Base-by-base conservation (phyloP, 2,113 vertebrate species). In the Dryoscopus gambensis region DNA sequence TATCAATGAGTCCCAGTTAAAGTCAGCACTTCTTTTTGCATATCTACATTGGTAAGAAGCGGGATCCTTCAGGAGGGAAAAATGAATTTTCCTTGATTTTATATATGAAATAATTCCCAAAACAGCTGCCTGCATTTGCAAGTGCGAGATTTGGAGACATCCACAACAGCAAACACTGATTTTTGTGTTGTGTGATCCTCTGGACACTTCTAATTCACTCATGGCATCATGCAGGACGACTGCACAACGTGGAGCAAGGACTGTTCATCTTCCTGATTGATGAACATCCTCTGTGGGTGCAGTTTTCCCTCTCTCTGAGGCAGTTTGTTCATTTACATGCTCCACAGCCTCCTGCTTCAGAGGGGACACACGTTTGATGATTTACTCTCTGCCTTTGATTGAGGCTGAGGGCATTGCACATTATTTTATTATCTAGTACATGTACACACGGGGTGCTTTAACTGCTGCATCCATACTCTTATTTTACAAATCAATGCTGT, bases 381-480 rank as follows among this genome's bases (percentile, higher is more conserved):
- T 93, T 94, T 93, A 89, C 76, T 44, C 15, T 24, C 89, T 92
- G 88, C 73, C 93, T 96, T 74, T 95, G 91, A 90, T 75, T 69
- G 88, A 90, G 78, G 59, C 76, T 49, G 70, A 96, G 71, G 83
- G 81, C 89, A 71, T 22, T 90, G 46, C 78, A 60, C 57, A 23
- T 93, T 76, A 94, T 91, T 95, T 94, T 93, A 90, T 96, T 94
- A 94, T 33, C 90, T 70, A n/a, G 75, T 18, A 16, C 27, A 11
- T 73, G 30, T 67, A 82, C 65, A 93, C 70, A 93, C 62, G 56
- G 57, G 8, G 9, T 46, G n/a, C 89, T 95, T 95, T 89, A 69
- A 84, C 69, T 82, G 81, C 84, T 80, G 70, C 87, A 85, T 84
- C 87, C 68, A 60, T 76, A 23, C 81, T 71, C 60, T 88, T 71